phyloP scores from a whole-genome alignment of 1,140 invertebrate genomes.

The Drosophila kanapiae region DNA sequence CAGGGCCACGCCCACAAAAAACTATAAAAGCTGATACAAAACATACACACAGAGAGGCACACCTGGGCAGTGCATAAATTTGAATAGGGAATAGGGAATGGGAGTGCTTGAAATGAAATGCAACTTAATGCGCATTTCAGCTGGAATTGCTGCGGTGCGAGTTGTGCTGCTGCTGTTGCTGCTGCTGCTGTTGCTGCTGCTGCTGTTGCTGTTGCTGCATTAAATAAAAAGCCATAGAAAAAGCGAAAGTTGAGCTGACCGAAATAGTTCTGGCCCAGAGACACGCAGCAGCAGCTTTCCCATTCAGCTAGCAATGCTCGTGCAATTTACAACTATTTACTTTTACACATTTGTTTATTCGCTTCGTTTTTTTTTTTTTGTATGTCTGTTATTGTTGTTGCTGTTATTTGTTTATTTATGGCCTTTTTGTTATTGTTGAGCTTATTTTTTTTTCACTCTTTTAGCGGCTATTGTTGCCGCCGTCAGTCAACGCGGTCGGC shows the following conservation, averaged over 20 bases:
- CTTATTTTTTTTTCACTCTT: conserved; percentile 27
- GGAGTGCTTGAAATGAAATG: conserved; percentile 57
- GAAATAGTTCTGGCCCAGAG: conserved; percentile 56
- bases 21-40: neutral
- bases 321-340: conserved; percentile 72
- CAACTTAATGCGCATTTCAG: conserved; percentile 74
- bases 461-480: conserved; percentile 15
- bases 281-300: conserved; percentile 47
- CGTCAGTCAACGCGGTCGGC: conserved; percentile 55
- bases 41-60: neutral
- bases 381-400: conserved; percentile 31
- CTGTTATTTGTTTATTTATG: conserved; percentile 55
- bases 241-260: conserved; percentile 63
- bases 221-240: conserved; percentile 39
- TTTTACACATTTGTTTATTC: conserved; percentile 60
- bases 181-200: conserved; percentile 18
- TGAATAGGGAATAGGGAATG: conserved; percentile 43
- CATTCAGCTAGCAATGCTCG: conserved; percentile 53
- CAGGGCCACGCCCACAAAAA: conserved; percentile 26
- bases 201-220: neutral
- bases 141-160: conserved; percentile 15
- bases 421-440: conserved; percentile 34
- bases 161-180: conserved; percentile 17
- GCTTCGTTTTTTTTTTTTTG: conserved; percentile 8
- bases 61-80: conserved; percentile 66